Conservation (phyloP, 2,888 invertebrate species). For the Coelopa pilipes region DNA sequence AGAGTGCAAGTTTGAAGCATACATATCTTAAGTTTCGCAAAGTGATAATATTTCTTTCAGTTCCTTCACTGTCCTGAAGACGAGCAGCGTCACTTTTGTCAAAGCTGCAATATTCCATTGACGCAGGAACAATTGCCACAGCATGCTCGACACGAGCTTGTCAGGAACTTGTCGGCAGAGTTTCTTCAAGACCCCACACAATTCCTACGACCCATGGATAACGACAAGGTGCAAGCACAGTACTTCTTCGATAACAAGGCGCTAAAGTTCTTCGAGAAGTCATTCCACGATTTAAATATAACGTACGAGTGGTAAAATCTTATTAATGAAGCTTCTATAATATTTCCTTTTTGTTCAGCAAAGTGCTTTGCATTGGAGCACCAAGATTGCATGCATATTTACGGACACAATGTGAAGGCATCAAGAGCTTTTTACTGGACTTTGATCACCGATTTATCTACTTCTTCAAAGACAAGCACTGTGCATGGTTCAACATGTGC, state of each 20-base stretch:
- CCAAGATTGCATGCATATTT: constrained; percentile 82
- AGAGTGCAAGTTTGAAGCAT: constrained; percentile 39
- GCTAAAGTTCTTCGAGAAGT: constrained; percentile 73
- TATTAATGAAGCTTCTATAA: neutral
- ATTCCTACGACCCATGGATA: constrained; percentile 76
- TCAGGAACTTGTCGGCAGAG: constrained; percentile 70
- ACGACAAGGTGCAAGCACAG: constrained; percentile 87
- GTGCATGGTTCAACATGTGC: constrained; percentile 89
- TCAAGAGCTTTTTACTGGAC: constrained; percentile 79
- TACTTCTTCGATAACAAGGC: constrained; percentile 83
- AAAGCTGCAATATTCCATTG: constrained; percentile 73
- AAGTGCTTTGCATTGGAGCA: constrained; percentile 86
- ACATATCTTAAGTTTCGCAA: neutral
- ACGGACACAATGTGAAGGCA: constrained; percentile 57
- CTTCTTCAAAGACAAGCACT: constrained; percentile 75
- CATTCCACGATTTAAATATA: constrained; percentile 72
- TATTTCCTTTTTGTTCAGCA: constrained; percentile 67
- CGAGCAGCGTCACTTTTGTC: constrained; percentile 73
- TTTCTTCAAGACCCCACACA: constrained; percentile 74
- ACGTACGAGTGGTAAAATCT: constrained; percentile 64
- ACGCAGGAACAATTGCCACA: constrained; percentile 55
- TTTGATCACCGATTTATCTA: constrained; percentile 79
- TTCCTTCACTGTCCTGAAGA: constrained; percentile 27
- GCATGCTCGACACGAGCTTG: constrained; percentile 72
- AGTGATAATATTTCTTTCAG: neutral